These are phyloP conservation scores for Aeoliscus strigatus DNA, from an alignment of 2,797 vertebrate species.

Conservation along the genomic window DNA sequence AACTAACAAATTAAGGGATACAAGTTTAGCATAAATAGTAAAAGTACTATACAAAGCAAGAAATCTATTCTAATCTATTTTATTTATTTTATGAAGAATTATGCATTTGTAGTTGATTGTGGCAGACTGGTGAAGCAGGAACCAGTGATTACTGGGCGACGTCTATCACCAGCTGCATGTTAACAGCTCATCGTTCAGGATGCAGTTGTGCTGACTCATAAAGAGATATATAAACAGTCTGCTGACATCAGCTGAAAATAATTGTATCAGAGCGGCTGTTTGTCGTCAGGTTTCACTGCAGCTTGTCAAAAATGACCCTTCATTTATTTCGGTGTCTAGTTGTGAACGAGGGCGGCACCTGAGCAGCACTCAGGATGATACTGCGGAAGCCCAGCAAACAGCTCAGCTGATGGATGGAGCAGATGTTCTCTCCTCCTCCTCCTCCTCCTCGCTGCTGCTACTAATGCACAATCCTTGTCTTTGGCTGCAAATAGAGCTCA, in stretches of 20 bases:
- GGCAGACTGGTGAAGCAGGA: too few species aligned
- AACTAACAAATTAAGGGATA: too few species aligned
- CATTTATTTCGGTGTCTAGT: conserved; percentile 65
- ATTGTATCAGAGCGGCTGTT: conserved; percentile 64
- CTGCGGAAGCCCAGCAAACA: conserved; percentile 38
- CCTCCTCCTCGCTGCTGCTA: conserved; percentile 27
- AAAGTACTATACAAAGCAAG: too few species aligned
- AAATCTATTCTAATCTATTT: too few species aligned
- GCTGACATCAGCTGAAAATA: conserved; percentile 72
- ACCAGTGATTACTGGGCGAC: too few species aligned
- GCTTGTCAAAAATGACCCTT: conserved; percentile 62
- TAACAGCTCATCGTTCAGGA: conserved; percentile 58
- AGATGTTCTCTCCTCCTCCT: conserved; percentile 31
- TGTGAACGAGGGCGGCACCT: conserved; percentile 35
- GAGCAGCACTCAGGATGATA: conserved; percentile 46
- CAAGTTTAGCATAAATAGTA: too few species aligned
- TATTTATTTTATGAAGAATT: too few species aligned
- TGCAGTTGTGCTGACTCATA: conserved; percentile 66
- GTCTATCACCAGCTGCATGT: conserved; percentile 50
- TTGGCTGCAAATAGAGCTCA: conserved; percentile 46
- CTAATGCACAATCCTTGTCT: conserved; percentile 46
- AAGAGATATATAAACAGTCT: conserved; percentile 60
- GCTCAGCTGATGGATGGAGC: conserved; percentile 36
- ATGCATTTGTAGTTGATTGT: too few species aligned
- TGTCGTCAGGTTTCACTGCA: conserved; percentile 60